Evolutionary conservation across 2,888 invertebrate genomes (phyloP).

Genomic region (Parthenolecanium corni): DNA sequence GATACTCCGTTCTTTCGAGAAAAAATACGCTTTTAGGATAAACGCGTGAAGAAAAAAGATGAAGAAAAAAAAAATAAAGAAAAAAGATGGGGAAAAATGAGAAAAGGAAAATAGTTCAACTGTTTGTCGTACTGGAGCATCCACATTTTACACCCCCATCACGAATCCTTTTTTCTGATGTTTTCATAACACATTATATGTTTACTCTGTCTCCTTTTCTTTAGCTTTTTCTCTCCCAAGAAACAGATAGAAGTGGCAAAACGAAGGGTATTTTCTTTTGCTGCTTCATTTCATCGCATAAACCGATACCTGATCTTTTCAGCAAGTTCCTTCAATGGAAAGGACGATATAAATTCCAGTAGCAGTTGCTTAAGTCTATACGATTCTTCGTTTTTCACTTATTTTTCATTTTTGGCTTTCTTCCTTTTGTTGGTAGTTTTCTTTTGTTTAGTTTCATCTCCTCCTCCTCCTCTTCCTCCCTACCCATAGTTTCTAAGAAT

Average conservation of each 20-base stretch:
- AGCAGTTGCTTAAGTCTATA: too few relatives aligned
- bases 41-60: conserved; percentile 14
- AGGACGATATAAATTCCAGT: conserved; percentile 16
- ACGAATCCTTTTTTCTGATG: conserved; percentile 25
- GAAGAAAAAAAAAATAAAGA: too few relatives aligned
- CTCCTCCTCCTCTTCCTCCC: neutral
- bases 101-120: conserved; percentile 1
- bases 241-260: neutral
- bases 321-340: conserved; percentile 23
- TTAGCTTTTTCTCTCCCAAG: neutral
- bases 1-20: conserved; percentile 9
- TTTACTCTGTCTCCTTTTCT: conserved; percentile 9
- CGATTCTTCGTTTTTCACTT: conserved; percentile 2
- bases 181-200: conserved; percentile 25
- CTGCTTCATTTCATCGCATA: conserved; percentile 24
- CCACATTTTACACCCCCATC: conserved; percentile 21
- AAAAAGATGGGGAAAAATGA: conserved; percentile 7
- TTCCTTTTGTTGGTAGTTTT: conserved; percentile 9
- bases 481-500: too few relatives aligned
- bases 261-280: conserved; percentile 5
- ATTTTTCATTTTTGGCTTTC: conserved; percentile 14
- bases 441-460: conserved; percentile 6
- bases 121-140: conserved; percentile 11
- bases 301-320: conserved; percentile 26
- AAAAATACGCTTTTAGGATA: conserved; percentile 20